Evolutionary conservation across 2,888 invertebrate genomes (phyloP), one percentile per base, ranked within the genome.

Genomic region (Dolichopus griseipennis): DNA sequence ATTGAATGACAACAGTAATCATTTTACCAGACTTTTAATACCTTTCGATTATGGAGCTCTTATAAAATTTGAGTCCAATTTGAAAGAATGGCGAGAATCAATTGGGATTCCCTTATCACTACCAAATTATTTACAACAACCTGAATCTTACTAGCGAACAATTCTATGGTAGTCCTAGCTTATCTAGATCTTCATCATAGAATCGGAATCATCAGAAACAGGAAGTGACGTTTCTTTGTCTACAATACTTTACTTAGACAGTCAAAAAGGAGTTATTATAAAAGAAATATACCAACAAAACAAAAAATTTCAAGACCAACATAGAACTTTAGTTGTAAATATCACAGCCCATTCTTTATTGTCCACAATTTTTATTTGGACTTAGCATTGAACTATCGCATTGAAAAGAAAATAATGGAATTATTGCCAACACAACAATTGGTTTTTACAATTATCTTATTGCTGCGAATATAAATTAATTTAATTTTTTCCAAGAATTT

Each of bases 371-470:
- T 71, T 2, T 69, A 71, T 43, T 63, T 73, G 61, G 67, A 67
- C 20, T 67, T 74, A 27, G 63, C 67, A 20, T 66, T 63, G 1
- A 72, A 72, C 64, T 68, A 73, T 65, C 22, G 68, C 43, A 64
- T 74, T 12, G 73, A 75, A 69, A 68, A 70, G 20, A n/a, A 72
- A 72, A 74, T 74, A 64, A 15, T 66, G 20, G 68, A 68, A 64
- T 41, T 64, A 64, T 68, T 68, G 22, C 68, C 68, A n/a, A 66
- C 64, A 18, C 64, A 68, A 61, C 66, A 66, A 68, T 61, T 64
- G 61, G 66, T 43, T 64, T 64, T 43, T 33, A 64, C 52, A 41
- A n/a, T n/a, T n/a, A n/a, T 41, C 61, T 61, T 62, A 61, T 62
- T 43, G 64, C 41, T 43, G n/a, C 43, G 10, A 63, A 63, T 22